Evolutionary conservation across 2,888 invertebrate species (phyloP).

Genomic region (Dysmachus trigonus): DNA sequence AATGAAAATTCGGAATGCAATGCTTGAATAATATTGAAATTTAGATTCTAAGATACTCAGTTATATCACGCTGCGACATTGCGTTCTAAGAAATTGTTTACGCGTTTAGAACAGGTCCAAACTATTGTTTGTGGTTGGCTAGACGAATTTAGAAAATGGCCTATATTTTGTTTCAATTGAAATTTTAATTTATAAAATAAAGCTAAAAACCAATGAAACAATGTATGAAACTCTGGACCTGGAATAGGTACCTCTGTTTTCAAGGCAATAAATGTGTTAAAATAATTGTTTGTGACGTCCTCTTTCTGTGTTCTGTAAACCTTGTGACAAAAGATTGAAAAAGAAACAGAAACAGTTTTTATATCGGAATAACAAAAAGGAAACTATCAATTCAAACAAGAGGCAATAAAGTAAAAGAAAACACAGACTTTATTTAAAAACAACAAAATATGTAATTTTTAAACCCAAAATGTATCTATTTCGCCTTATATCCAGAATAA

Average conservation of each 20-base stretch:
- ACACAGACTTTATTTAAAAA: conserved; percentile 38
- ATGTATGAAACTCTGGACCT: not conserved
- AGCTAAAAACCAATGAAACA: not conserved
- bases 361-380: not conserved
- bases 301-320: not conserved
- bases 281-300: not conserved
- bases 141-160: not conserved
- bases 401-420: conserved; percentile 20
- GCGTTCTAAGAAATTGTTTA: not conserved
- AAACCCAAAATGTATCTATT: conserved; percentile 41
- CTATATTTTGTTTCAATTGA: not conserved
- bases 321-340: not conserved
- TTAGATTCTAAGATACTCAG: not conserved
- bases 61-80: too few species aligned
- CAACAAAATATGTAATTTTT: conserved; percentile 41
- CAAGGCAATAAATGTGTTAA: not conserved
- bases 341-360: not conserved
- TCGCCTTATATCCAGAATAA: conserved; percentile 37
- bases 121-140: too few species aligned
- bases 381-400: not conserved
- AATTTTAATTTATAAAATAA: not conserved
- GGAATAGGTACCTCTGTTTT: not conserved
- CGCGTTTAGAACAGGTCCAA: not conserved
- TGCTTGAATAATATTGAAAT: not conserved
- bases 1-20: not conserved